Evolutionary conservation across 2,113 vertebrate species (phyloP).

Genomic region (Neofelis nebulosa): DNA sequence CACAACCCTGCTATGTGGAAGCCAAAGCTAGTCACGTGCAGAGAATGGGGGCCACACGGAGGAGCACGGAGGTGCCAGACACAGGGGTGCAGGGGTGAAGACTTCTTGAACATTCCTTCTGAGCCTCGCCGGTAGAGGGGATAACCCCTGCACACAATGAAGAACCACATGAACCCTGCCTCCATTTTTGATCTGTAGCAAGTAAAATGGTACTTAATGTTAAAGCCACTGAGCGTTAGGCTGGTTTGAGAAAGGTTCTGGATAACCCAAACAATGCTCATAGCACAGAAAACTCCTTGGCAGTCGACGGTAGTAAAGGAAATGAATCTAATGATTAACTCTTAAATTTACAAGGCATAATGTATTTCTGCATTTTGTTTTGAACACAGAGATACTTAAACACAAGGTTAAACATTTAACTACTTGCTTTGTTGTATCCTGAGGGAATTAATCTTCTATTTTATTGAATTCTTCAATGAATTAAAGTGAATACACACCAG

Average conservation of each 20-base stretch:
- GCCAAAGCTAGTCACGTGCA: background rate
- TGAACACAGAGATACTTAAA: background rate
- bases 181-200: background rate
- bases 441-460: background rate
- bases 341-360: background rate
- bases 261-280: background rate
- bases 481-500: background rate
- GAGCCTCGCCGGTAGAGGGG: background rate
- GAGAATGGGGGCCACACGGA: background rate
- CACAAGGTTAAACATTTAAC: background rate
- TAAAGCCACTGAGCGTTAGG: background rate
- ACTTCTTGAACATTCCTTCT: background rate
- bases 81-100: background rate
- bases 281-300: too few species aligned
- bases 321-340: background rate
- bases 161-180: background rate
- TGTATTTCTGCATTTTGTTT: background rate
- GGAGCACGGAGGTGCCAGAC: too few species aligned
- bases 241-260: background rate
- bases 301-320: background rate
- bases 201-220: background rate
- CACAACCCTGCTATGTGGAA: background rate
- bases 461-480: background rate
- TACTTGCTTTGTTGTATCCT: background rate
- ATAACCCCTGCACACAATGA: background rate